Evolutionary conservation across 2,888 invertebrate species (phyloP).

Genomic region (Phaedon cochleariae): DNA sequence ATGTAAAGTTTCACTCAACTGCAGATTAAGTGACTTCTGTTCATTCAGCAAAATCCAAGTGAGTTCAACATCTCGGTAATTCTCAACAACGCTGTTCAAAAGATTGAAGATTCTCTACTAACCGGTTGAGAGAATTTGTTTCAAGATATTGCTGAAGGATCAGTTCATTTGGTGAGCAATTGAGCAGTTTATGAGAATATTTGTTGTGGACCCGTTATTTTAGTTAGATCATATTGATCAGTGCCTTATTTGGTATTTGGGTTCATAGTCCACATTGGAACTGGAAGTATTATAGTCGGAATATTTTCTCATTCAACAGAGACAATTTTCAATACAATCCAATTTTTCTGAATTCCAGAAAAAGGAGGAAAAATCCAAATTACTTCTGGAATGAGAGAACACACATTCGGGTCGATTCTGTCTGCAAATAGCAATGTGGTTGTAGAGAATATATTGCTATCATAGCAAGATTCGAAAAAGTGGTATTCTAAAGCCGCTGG

Average conservation of each 20-base stretch:
- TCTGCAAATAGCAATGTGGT: too few relatives aligned
- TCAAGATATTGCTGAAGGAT: conserved; percentile 1
- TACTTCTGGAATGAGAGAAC: too few relatives aligned
- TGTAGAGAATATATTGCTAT: too few relatives aligned
- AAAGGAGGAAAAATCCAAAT: too few relatives aligned
- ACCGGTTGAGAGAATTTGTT: too few relatives aligned
- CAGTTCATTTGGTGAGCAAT: background rate
- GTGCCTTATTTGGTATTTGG: conserved; percentile 64
- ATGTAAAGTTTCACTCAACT: background rate
- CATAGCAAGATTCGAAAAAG: too few relatives aligned
- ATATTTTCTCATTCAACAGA: conserved; percentile 5
- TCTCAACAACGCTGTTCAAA: too few relatives aligned
- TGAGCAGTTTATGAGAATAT: conserved; percentile 12
- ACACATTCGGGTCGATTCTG: too few relatives aligned
- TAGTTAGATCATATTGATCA: conserved; percentile 67
- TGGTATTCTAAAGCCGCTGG: too few relatives aligned
- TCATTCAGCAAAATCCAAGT: background rate
- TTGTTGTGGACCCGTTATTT: conserved; percentile 55
- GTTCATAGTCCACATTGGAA: conserved; percentile 69
- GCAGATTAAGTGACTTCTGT: background rate
- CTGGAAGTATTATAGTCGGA: background rate
- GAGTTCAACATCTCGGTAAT: too few relatives aligned
- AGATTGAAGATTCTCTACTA: too few relatives aligned
- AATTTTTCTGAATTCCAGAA: too few relatives aligned
- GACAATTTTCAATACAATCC: background rate